Evolutionary conservation across 2,888 invertebrate genomes (phyloP), one percentile per base, ranked within the genome.

Genomic region (Pristionchus japonicus): DNA sequence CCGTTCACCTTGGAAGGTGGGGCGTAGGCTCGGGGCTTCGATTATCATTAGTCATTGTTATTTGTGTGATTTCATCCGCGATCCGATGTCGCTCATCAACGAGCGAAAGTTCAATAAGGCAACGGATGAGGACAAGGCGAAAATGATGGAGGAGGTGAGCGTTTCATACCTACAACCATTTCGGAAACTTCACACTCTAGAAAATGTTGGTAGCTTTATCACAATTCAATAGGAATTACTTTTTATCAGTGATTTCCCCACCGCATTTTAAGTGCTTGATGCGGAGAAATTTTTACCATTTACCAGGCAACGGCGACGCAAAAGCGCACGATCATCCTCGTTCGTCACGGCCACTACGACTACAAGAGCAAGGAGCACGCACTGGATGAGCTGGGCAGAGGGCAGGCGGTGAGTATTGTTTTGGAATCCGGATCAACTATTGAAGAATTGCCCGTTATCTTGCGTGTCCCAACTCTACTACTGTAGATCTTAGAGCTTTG

Each of bases 261-360:
- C n/a, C n/a, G n/a, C n/a, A n/a, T n/a, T n/a, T n/a, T n/a, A n/a
- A n/a, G n/a, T n/a, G 11, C 57, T 34, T 57, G 52, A 57, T 7
- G 43, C 15, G 3, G 4, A 37, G 37, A 40, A 13, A 13, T 13
- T 13, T 17, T 20, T 49, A 34, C 61, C 57, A 9, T 37, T n/a
- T n/a, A n/a, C 3, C 74, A 91, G 84, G 88, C 83, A 17, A 92
- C 70, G 17, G 89, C 93, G 17, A 93, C 91, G 11, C 96, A 96
- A 0, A 96, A 96, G 0, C 95, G 98, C 27, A 97, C 98, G 95
- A 95, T 99, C 86, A 96, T 98, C 91, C 95, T 99, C 31, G 97
- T 99, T 89, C 96, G 99, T 64, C 99, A 99, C 95, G 99, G 99
- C 0, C 98, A 99, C 95, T 99, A 99, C 94, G 96, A 97, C 93